Evolutionary conservation across 1,140 invertebrate genomes (phyloP), one percentile per base, ranked within the genome.

Genomic region (Ectropis grisescens): DNA sequence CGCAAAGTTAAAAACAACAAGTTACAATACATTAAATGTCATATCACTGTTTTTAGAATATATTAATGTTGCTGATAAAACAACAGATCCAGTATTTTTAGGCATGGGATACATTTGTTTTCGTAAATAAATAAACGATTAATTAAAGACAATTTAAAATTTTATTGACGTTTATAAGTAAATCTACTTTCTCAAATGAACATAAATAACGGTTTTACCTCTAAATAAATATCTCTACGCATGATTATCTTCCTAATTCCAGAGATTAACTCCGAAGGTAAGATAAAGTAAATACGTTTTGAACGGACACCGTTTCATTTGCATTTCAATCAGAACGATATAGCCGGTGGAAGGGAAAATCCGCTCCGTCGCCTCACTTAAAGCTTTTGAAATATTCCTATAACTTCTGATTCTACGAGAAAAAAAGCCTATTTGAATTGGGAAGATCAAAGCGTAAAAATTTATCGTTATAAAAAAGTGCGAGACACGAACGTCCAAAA

Each of bases 371-470:
- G 64, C 71, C 61, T 80, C 64, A 75, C 68, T 76, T 75, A 67
- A 80, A 74, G 72, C 68, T 74, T 72, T 75, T 74, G 58, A 75
- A 78, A 78, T 80, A 78, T 80, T 75, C 71, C 66, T 71, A 78
- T 80, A 80, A 80, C 65, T 80, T 80, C 56, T 71, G 68, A 74
- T 62, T 71, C 66, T 58, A 68, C 58, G 62, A 58, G 56, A 62
- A 65, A 62, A n/a, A 81, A 81, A 74, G 69, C 72, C 70, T 72
- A 75, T 78, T 80, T 78, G 68, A 80, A 74, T 75, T 78, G 66
- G 69, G 69, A 74, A 80, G 72, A 80, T 80, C 71, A 78, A 74
- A 80, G 70, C 62, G 67, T 71, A 67, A 71, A 80, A 80, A 80
- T 78, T 80, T 75, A 75, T 75, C 62, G 68, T 69, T 65, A 78